Percentiles rank a stretch among this genome's conserved stretches.
Evolutionary conservation across 1,140 invertebrate genomes (phyloP).

Genomic region (Drosophila miranda): DNA sequence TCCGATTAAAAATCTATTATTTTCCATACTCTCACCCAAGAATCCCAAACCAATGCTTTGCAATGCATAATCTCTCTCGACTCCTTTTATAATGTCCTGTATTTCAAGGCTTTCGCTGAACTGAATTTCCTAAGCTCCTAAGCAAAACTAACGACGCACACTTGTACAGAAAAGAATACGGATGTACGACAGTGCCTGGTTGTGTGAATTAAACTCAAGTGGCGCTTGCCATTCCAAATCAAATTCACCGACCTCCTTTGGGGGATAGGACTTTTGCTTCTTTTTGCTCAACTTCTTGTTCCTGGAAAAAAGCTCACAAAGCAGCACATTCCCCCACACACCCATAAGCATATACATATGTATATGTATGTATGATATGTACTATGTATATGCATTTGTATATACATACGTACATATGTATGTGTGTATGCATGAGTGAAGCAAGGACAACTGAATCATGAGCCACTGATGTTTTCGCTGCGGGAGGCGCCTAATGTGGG

Average conservation of each 20-base stretch:
- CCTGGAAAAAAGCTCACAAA: constrained; percentile 30
- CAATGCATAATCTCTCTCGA: no score
- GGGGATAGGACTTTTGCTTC: constrained; percentile 17
- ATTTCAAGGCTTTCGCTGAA: neutral
- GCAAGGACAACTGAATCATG: constrained; percentile 50
- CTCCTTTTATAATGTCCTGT: no score
- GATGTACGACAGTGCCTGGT: constrained; percentile 18
- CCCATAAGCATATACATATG: neutral
- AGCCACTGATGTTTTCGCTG: constrained; percentile 32
- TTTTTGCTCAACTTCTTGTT: constrained; percentile 18
- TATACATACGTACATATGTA: no score
- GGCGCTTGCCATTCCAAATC: constrained; percentile 57
- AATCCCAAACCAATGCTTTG: no score
- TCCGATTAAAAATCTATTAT: no score
- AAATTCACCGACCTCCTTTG: constrained; percentile 40
- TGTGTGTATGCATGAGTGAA: constrained; percentile 7
- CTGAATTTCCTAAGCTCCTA: neutral
- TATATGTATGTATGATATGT: no score
- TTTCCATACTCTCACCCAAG: no score
- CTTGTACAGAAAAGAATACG: neutral
- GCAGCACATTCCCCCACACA: neutral
- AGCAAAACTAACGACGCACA: neutral
- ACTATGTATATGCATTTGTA: neutral
- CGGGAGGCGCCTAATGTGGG: constrained; percentile 4
- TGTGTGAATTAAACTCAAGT: constrained; percentile 44